Evolutionary conservation across 2,888 invertebrate genomes (phyloP), one percentile per base, ranked within the genome.

Genomic region (Kuschelorhynchus macadamiae): DNA sequence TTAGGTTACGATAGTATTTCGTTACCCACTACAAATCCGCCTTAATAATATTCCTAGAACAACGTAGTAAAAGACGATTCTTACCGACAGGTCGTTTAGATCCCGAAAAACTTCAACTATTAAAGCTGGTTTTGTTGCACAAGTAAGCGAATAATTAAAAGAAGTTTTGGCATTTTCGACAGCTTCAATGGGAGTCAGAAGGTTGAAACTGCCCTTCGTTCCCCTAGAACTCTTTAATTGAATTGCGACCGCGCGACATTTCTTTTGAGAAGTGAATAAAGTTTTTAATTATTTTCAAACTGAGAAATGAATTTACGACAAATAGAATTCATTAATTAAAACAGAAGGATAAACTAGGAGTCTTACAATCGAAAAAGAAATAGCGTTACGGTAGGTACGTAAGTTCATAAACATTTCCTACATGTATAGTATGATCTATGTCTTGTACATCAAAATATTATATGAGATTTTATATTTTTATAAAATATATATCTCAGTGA

Each of bases 261-360:
- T 81, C 81, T 80, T 63, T 80, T 81, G 79, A 79, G 75, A 81
- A 80, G 80, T 80, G 80, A 78, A 79, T 79, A 81, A 82, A 81
- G 81, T 81, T 82, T 82, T 81, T 81, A 81, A 81, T 82, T 81
- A 81, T 82, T 81, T 81, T 78, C 79, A 81, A 80, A 79, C 79
- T 78, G 79, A 78, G 79, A 80, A 79, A 80, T 81, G 79, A 79
- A 81, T 80, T 79, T 78, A 78, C 78, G 78, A 79, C 81, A 80
- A 80, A 80, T 79, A 80, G 78, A 78, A 80, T 80, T 55, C 55
- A 55, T 55, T 55, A 55, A 55, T 55, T 39, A 41, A 41, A 55
- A 55, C 55, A 55, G 39, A 33, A 55, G 30, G 41, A 55, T 55
- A 42, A 55, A 55, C 14, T 55, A 30, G 17, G 17, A 42, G 4